Base-by-base conservation (phyloP, 2,888 invertebrate species). In the Erebia palarica region DNA sequence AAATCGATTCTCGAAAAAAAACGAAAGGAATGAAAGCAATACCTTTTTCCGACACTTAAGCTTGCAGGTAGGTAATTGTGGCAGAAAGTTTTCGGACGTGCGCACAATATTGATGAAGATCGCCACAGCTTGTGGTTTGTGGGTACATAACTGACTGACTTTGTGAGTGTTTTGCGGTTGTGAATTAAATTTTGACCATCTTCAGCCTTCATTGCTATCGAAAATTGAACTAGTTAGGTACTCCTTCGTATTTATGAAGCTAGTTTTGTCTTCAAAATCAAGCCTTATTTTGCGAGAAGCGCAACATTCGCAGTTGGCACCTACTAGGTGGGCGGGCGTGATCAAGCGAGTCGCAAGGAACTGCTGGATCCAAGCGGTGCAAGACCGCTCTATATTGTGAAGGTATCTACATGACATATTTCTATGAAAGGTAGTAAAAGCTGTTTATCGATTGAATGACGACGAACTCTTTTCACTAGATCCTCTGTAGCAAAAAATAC, bases 11-110 rank as follows among this genome's bases (percentile, higher is more conserved):
- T 80, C 79, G 73, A 77, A 83, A 86, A 83, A 85, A 82, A 81
- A 80, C 77, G 83, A 86, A 70, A 86, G 85, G 85, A 88, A 89
- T 87, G 90, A 90, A 89, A 88, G 89, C 89, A 90, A 91, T 92
- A 92, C 91, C 91, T 91, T n/a, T 91, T 91, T 88, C 91, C 91
- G 89, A 91, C 92, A 92, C 92, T 92, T 91, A 89, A 91, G 90
- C 91, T 92, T 88, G 86, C 92, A 93, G 93, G 93, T 93, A 93
- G 93, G 93, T 93, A 92, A 93, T 92, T 93, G 93, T 91, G 92
- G 92, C 87, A 89, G 90, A 92, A 93, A 93, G 89, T 92, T 93
- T 91, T 82, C 82, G 85, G 84, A 88, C 92, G 92, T 89, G 91
- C 80, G 78, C 85, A 84, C 85, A 89, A 91, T 92, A 89, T 89